Percentiles rank a stretch among this genome's conserved stretches.
Evolutionary conservation across 2,113 vertebrate genomes (phyloP).

Genomic region (Alces alces): DNA sequence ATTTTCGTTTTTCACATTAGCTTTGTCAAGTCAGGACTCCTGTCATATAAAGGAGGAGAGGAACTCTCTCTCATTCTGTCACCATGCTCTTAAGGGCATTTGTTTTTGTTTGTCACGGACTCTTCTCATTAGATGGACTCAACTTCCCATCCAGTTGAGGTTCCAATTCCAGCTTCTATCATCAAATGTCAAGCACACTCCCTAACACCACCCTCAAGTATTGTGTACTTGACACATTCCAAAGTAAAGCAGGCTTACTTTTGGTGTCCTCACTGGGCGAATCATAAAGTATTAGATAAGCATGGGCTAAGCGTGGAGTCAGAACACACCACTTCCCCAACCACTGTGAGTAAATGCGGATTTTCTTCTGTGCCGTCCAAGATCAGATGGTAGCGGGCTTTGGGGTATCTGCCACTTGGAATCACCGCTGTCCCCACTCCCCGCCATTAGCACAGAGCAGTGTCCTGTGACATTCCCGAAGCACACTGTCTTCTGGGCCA

Average conservation of each 20-base stretch:
- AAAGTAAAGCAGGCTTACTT: neutral
- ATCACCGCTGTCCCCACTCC: rapidly evolving
- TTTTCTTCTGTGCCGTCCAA: neutral
- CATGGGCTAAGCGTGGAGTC: neutral
- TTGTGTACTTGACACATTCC: neutral
- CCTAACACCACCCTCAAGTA: neutral
- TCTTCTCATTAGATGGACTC: neutral
- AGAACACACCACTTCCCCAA: neutral
- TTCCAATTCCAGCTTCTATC: neutral
- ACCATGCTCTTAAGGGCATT: neutral
- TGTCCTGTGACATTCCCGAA: neutral
- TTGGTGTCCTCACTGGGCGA: neutral
- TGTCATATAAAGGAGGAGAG: neutral
- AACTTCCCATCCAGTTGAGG: neutral
- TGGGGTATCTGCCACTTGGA: neutral
- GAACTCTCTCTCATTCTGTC: neutral
- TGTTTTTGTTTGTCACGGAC: neutral
- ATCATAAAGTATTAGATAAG: neutral
- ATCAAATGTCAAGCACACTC: neutral
- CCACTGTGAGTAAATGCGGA: neutral
- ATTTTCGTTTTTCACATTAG: neutral
- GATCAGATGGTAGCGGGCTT: neutral
- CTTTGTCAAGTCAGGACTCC: neutral
- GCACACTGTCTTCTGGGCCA: neutral
- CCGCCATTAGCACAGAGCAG: neutral